phyloP scores from a whole-genome alignment of 2,113 vertebrate species.

The Dolichallabes microphthalmus region DNA sequence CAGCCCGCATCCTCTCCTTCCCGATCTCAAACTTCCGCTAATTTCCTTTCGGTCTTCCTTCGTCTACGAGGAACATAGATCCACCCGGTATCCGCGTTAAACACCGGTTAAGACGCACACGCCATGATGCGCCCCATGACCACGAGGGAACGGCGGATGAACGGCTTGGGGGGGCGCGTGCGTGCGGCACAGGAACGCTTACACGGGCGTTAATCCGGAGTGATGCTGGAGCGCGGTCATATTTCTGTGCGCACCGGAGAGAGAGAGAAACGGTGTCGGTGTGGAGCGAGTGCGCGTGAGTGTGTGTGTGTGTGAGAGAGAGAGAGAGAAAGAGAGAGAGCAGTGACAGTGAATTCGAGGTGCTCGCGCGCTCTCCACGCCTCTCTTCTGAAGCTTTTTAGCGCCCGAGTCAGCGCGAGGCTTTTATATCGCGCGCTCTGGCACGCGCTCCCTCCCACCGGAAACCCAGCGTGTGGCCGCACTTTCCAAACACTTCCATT shows the following conservation, averaged over 20 bases:
- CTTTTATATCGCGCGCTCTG: slow-evolving; percentile 43
- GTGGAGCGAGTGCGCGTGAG: too few relatives aligned
- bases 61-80: slow-evolving; percentile 90
- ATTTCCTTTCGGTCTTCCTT: slow-evolving; percentile 79
- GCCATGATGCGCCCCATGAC: slow-evolving; percentile 86
- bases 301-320: neutral
- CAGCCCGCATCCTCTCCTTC: slow-evolving; percentile 90
- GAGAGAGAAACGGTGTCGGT: neutral
- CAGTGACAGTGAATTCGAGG: neutral
- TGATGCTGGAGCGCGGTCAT: slow-evolving; percentile 64
- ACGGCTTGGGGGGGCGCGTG: slow-evolving; percentile 21
- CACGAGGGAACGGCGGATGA: slow-evolving; percentile 62
- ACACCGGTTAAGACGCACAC: slow-evolving; percentile 77
- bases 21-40: slow-evolving; percentile 84
- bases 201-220: slow-evolving; percentile 78
- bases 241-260: slow-evolving; percentile 54
- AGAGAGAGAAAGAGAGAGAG: neutral
- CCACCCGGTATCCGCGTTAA: slow-evolving; percentile 86
- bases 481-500: neutral
- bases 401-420: slow-evolving; percentile 25
- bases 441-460: slow-evolving; percentile 29
- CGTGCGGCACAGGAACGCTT: slow-evolving; percentile 47
- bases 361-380: slow-evolving; percentile 15
- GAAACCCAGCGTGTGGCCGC: neutral
- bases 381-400: slow-evolving; percentile 18